Conservation (phyloP, 2,888 invertebrate species). For the Alloplasta piceator region DNA sequence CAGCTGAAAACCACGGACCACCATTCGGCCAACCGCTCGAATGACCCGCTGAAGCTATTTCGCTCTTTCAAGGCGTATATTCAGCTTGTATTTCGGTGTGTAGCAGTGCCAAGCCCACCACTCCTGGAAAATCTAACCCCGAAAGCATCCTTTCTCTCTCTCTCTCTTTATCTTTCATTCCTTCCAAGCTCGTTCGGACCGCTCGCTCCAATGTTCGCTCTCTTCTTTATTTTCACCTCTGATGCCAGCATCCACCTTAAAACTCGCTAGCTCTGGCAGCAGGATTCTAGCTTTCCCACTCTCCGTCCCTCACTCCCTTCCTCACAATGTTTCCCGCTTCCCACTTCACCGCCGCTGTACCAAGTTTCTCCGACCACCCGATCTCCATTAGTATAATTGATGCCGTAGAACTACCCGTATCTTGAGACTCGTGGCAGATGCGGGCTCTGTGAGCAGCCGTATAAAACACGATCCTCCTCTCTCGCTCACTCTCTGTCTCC, state of each 20-base stretch:
- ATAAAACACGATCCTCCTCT: slow-evolving; percentile 66
- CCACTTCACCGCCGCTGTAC: slow-evolving; percentile 50
- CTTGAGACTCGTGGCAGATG: slow-evolving; percentile 73
- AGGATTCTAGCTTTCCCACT: slow-evolving; percentile 45
- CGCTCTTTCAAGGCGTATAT: slow-evolving; percentile 68
- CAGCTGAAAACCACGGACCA: slow-evolving; percentile 68
- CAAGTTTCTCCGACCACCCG: slow-evolving; percentile 66
- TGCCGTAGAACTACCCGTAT: slow-evolving; percentile 79
- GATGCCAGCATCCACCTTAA: slow-evolving; percentile 63
- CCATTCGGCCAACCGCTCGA: slow-evolving; percentile 68
- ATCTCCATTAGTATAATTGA: slow-evolving; percentile 83
- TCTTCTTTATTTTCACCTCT: slow-evolving; percentile 63
- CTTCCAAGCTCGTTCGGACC: slow-evolving; percentile 45
- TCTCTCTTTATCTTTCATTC: slow-evolving; percentile 52
- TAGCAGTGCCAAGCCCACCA: slow-evolving; percentile 56
- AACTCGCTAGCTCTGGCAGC: slow-evolving; percentile 47
- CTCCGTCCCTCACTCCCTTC: neutral
- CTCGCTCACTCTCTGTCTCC: neutral
- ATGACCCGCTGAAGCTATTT: slow-evolving; percentile 57
- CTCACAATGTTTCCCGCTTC: slow-evolving; percentile 11
- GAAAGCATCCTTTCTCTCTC: slow-evolving; percentile 51
- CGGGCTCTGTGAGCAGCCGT: slow-evolving; percentile 71
- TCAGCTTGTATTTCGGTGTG: slow-evolving; percentile 35
- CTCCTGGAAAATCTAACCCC: slow-evolving; percentile 64
- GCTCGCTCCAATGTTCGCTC: slow-evolving; percentile 55